A percentile compares a stretch with the other conserved stretches of the same genome.
These are phyloP conservation scores for Nesogale talazaci DNA, from an alignment of 2,113 vertebrate species.

Conservation along the genomic window DNA sequence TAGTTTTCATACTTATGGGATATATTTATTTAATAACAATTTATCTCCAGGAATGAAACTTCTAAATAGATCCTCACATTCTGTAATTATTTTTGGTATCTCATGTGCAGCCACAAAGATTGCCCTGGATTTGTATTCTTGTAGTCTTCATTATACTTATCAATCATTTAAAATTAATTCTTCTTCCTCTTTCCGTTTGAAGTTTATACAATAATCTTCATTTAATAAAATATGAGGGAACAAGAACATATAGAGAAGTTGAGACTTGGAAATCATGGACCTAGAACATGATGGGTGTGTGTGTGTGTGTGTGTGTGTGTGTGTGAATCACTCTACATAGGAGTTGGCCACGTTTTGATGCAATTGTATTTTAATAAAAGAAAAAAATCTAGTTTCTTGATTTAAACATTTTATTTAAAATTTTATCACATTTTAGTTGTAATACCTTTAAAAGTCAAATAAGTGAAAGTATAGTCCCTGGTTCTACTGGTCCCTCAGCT, in stretches of 20 bases:
- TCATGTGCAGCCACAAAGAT: constrained; percentile 2
- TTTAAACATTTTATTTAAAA: neutral
- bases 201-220: neutral
- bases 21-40: constrained; percentile 34
- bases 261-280: neutral
- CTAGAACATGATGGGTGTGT: neutral
- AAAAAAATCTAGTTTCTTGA: constrained; percentile 11
- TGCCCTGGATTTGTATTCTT: constrained; percentile 15
- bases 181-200: constrained; percentile 31
- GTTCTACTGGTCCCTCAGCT: neutral
- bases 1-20: constrained; percentile 14
- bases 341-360: constrained; percentile 6
- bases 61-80: neutral
- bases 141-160: neutral
- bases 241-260: neutral
- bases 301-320: neutral
- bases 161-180: constrained; percentile 52
- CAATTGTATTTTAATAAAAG: constrained; percentile 21
- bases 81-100: constrained; percentile 40
- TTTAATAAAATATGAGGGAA: constrained; percentile 33
- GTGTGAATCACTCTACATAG: neutral
- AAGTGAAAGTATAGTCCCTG: neutral
- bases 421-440: neutral
- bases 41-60: constrained; percentile 4
- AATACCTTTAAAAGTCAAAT: neutral